Evolutionary conservation across 2,888 invertebrate genomes (phyloP).

Genomic region (Synanthedon formicaeformis): DNA sequence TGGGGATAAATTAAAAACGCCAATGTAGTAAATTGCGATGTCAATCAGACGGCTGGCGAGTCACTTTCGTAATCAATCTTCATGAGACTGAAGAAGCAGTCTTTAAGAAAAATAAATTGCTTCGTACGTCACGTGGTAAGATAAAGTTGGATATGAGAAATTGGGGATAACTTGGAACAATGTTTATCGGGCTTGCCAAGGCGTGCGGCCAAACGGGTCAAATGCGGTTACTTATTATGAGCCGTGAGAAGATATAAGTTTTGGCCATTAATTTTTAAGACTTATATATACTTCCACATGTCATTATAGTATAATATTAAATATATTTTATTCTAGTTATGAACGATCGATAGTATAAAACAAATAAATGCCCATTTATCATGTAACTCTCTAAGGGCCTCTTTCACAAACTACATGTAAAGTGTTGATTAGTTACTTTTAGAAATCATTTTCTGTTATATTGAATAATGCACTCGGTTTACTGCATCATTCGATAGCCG

Average conservation of each 20-base stretch:
- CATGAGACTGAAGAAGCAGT: slow-evolving; percentile 37
- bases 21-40: slow-evolving; percentile 60
- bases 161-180: background rate
- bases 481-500: too few species aligned
- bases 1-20: slow-evolving; percentile 57
- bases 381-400: too few species aligned
- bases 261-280: too few species aligned
- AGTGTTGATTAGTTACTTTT: too few species aligned
- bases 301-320: too few species aligned
- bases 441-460: too few species aligned
- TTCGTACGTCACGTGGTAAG: slow-evolving; percentile 25
- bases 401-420: too few species aligned
- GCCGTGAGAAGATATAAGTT: background rate
- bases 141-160: slow-evolving; percentile 27
- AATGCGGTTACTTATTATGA: background rate
- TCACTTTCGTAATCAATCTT: slow-evolving; percentile 57
- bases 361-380: too few species aligned
- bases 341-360: too few species aligned
- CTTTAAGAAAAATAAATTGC: slow-evolving; percentile 61
- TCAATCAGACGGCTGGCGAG: slow-evolving; percentile 48
- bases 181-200: background rate
- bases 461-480: too few species aligned
- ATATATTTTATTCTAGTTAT: too few species aligned
- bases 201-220: background rate
- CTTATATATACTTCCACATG: too few species aligned